Percentiles rank a stretch among this genome's conserved stretches.
Conservation (phyloP, 35 echinoderm and acorn worm species). For the Apostichopus parvimensis region DNA sequence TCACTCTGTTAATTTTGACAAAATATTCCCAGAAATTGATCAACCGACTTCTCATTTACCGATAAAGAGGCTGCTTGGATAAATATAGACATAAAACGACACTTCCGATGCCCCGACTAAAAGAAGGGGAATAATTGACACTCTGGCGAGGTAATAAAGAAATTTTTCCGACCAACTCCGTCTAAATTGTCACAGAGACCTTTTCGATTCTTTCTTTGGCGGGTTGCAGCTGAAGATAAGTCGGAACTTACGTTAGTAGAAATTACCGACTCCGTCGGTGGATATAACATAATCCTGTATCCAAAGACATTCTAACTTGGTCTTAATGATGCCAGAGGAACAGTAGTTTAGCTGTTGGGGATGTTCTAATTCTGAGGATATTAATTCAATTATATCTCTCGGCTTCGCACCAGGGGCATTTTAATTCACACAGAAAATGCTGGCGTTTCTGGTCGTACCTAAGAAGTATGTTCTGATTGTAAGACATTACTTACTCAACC, state of each 20-base stretch:
- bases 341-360: not conserved
- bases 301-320: not conserved
- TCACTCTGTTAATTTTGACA: too few relatives aligned
- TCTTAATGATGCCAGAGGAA: not conserved
- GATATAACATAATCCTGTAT: not conserved
- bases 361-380: not conserved
- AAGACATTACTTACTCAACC: not conserved
- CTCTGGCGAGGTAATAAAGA: too few relatives aligned
- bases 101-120: too few relatives aligned
- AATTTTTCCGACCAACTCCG: too few relatives aligned
- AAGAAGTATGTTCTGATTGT: not conserved
- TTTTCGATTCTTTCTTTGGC: too few relatives aligned
- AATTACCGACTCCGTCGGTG: not conserved
- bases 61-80: too few relatives aligned
- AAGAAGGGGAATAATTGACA: too few relatives aligned
- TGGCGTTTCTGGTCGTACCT: not conserved
- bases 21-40: too few relatives aligned
- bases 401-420: not conserved
- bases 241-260: not conserved
- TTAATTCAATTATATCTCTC: not conserved
- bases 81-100: too few relatives aligned
- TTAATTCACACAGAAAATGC: not conserved
- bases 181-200: too few relatives aligned
- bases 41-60: too few relatives aligned
- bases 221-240: too few relatives aligned